These are phyloP conservation scores for Crotalus viridis DNA, from an alignment of 2,113 vertebrate genomes.

Conservation along the genomic window DNA sequence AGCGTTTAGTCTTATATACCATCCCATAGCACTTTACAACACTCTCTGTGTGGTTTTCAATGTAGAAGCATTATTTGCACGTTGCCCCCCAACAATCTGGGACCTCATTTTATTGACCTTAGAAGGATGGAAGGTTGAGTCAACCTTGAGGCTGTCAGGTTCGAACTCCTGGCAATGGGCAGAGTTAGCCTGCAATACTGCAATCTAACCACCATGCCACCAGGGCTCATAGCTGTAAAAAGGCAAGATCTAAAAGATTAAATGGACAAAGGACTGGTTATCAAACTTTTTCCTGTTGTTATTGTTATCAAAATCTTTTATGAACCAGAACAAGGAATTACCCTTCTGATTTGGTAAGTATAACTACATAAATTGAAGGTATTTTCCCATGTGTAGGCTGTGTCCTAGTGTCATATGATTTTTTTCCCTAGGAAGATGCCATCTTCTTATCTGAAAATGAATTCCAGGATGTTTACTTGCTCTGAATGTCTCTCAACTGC, in stretches of 20 bases:
- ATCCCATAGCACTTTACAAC: not conserved
- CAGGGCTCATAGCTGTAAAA: not conserved
- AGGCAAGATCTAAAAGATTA: not conserved
- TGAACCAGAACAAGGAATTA: not conserved
- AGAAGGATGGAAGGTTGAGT: not conserved
- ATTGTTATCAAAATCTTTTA: not conserved
- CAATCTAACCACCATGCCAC: not conserved
- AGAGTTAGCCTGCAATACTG: not conserved
- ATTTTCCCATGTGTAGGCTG: not conserved
- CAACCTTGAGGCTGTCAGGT: not conserved
- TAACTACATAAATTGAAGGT: not conserved
- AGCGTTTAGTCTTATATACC: not conserved
- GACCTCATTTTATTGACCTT: not conserved
- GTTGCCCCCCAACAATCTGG: not conserved
- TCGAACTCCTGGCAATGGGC: not conserved
- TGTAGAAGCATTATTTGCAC: not conserved
- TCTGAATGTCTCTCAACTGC: not conserved
- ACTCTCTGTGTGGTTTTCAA: not conserved
- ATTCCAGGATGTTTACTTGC: not conserved
- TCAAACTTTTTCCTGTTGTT: not conserved
- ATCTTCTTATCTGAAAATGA: not conserved
- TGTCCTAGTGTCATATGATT: not conserved
- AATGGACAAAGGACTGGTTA: not conserved
- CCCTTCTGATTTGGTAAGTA: not conserved
- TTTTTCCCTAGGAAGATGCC: not conserved